phyloP scores from a whole-genome alignment of 2,888 invertebrate genomes.

The Ophioninae sp. region DNA sequence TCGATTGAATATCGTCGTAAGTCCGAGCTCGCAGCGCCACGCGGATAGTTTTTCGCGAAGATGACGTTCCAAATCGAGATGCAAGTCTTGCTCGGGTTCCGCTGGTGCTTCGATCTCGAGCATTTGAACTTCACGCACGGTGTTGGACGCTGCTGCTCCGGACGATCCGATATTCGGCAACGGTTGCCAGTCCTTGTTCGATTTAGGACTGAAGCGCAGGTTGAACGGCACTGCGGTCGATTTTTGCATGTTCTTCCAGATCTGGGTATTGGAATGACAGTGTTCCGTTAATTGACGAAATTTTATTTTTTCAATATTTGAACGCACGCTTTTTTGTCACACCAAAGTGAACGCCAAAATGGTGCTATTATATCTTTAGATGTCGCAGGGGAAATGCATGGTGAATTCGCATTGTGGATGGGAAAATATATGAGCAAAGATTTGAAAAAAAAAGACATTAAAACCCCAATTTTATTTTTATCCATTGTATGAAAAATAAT shows the following conservation, averaged over 20 bases:
- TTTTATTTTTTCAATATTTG: no score
- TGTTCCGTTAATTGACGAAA: neutral
- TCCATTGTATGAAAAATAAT: no score
- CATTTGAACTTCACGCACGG: slow-evolving; percentile 69
- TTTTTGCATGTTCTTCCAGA: slow-evolving; percentile 78
- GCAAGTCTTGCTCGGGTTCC: slow-evolving; percentile 64
- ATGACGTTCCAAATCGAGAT: slow-evolving; percentile 71
- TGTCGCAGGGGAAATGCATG: no score
- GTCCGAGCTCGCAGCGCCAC: slow-evolving; percentile 73
- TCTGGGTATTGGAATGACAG: slow-evolving; percentile 65
- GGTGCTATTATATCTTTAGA: no score
- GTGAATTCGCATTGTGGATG: no score
- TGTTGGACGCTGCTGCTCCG: slow-evolving; percentile 30
- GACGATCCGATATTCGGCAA: slow-evolving; percentile 64
- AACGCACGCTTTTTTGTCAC: no score
- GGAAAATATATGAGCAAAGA: no score
- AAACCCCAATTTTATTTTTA: no score
- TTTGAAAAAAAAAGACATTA: no score
- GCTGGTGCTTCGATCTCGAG: slow-evolving; percentile 68
- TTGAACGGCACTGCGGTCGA: slow-evolving; percentile 70
- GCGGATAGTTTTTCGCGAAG: slow-evolving; percentile 73
- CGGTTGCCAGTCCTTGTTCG: slow-evolving; percentile 76
- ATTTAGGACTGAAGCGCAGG: slow-evolving; percentile 74
- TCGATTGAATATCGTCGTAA: slow-evolving; percentile 77
- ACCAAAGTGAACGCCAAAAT: no score